Percentiles rank a stretch among this genome's conserved stretches.
Evolutionary conservation across 2,888 invertebrate genomes (phyloP).

Genomic region (Epirrhoe tristata): DNA sequence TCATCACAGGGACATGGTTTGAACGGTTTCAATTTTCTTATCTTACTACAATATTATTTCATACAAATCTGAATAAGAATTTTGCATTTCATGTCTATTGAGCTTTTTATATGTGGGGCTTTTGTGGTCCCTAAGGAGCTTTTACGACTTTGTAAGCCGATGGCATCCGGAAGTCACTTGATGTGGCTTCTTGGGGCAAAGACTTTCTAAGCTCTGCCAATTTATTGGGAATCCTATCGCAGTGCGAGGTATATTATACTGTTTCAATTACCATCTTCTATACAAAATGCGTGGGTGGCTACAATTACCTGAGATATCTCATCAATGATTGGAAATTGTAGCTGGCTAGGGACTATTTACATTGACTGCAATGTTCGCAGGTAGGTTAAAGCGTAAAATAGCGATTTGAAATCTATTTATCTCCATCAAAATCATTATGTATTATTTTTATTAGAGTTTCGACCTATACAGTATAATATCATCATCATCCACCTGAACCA

Average conservation of each 20-base stretch:
- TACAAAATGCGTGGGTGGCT: background rate
- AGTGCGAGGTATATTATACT: background rate
- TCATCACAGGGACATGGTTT: too few species aligned
- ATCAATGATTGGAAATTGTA: background rate
- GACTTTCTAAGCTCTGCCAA: background rate
- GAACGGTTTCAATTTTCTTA: background rate
- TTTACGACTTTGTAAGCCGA: background rate
- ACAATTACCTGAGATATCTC: background rate
- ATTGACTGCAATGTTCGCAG: background rate
- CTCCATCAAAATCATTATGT: background rate
- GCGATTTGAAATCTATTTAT: background rate
- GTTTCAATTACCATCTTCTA: background rate
- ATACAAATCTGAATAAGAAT: background rate
- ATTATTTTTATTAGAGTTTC: too few species aligned
- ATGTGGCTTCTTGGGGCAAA: constrained; percentile 4
- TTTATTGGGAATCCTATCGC: background rate
- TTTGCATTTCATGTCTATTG: background rate
- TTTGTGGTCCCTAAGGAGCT: background rate
- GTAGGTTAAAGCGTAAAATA: background rate
- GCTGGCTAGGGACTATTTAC: background rate
- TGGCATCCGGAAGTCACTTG: background rate
- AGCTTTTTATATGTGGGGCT: background rate
- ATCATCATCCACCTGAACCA: too few species aligned
- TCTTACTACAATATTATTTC: background rate
- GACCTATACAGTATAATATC: too few species aligned